phyloP scores from a whole-genome alignment of 2,113 vertebrate species.

The Dipodomys spectabilis region DNA sequence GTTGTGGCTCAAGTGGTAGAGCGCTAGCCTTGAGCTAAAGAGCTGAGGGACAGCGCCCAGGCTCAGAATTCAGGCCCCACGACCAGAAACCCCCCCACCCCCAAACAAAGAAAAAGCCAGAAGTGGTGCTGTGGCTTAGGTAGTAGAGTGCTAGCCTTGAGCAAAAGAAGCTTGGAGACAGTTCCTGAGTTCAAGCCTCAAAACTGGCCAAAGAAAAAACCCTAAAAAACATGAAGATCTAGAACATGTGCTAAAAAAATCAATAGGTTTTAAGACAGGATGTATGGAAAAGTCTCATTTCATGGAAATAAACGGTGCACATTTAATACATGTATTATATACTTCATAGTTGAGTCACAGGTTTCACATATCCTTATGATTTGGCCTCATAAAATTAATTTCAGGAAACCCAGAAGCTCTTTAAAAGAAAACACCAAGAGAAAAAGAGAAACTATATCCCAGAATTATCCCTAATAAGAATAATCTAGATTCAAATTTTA shows the following conservation, averaged over 20 bases:
- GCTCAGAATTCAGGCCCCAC: rapidly evolving
- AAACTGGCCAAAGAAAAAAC: too few species aligned
- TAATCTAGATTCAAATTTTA: slow-evolving; percentile 37
- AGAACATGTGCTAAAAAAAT: background rate
- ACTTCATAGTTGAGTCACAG: background rate
- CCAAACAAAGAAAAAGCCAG: too few species aligned
- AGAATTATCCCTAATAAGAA: background rate
- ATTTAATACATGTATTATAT: background rate
- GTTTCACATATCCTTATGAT: background rate
- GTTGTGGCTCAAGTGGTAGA: too few species aligned
- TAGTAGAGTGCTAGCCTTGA: rapidly evolving
- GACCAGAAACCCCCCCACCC: rapidly evolving
- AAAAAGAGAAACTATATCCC: background rate
- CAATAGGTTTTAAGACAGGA: background rate
- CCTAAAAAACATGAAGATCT: too few species aligned
- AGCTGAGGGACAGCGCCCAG: too few species aligned
- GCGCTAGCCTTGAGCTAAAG: too few species aligned
- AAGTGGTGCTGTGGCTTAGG: too few species aligned
- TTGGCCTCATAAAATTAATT: background rate
- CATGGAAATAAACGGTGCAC: slow-evolving; percentile 12
- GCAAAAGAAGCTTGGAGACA: too few species aligned
- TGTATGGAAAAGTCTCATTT: background rate
- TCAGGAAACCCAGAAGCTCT: slow-evolving; percentile 5
- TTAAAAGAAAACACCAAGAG: slow-evolving; percentile 31
- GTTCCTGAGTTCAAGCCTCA: too few species aligned